Conservation (phyloP, 2,113 vertebrate species). For the Carlito syrichta region DNA sequence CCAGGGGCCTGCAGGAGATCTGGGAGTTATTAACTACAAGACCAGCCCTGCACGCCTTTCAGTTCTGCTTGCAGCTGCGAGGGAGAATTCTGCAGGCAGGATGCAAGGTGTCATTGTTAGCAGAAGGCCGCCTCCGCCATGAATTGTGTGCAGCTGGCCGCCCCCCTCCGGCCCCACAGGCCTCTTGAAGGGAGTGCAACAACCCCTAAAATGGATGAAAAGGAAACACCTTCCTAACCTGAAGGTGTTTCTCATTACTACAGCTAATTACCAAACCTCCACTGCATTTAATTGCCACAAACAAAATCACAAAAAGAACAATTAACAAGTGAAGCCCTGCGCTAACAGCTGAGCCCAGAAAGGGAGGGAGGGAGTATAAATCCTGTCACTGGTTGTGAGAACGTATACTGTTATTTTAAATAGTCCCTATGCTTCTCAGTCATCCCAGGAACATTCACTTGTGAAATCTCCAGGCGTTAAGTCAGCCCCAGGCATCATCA, state of each 20-base stretch:
- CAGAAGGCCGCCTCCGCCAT: constrained; percentile 9
- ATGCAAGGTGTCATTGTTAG: constrained; percentile 62
- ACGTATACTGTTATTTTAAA: background rate
- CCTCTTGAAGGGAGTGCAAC: background rate
- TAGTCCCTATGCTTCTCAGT: background rate
- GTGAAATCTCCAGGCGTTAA: background rate
- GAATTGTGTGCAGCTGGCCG: background rate
- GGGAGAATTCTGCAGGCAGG: constrained; percentile 34
- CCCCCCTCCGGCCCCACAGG: background rate
- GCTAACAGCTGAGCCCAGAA: background rate
- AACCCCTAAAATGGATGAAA: background rate
- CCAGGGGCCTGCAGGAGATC: constrained; percentile 54
- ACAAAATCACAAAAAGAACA: constrained; percentile 35
- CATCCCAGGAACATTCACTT: background rate
- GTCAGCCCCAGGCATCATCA: background rate
- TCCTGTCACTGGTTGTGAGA: background rate
- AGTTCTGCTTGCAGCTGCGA: constrained; percentile 70
- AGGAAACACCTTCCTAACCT: constrained; percentile 2
- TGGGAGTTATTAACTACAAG: constrained; percentile 70
- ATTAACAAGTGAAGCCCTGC: background rate
- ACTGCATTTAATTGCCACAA: background rate
- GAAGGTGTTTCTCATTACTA: constrained; percentile 25
- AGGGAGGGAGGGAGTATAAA: background rate
- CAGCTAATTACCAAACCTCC: constrained; percentile 5
- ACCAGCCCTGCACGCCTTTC: constrained; percentile 61